Evolutionary conservation across 2,797 vertebrate species (phyloP), one percentile per base, ranked within the genome.

Genomic region (Eulemur mongoz): DNA sequence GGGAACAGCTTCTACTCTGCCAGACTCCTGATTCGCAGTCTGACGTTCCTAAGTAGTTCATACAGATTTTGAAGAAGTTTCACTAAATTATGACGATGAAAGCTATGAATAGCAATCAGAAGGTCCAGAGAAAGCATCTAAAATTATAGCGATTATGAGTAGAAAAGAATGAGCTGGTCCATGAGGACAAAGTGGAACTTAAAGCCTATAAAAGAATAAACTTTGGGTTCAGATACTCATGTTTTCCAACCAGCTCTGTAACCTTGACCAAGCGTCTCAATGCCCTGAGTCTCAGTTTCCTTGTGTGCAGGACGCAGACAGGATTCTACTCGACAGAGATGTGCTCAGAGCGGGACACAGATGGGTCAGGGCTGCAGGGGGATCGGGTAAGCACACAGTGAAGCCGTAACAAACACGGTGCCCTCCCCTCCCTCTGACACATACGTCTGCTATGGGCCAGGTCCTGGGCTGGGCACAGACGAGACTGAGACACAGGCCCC

Each of bases 301-400:
- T 40, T 3, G 0, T 0, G 7, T 40, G 14, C 20, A 32, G 3
- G 78, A 52, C 0, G 0, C 0, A 5, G 63, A 48, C 12, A 38
- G 67, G 43, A n/a, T 6, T 43, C 50, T 35, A 86, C 61, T 79
- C 38, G 11, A 54, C 50, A 30, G 32, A 57, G 79, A 35, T 1
- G 2, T 2, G n/a, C 63, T 12, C 2, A 12, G 35, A 5, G 0
- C 1, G 27, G 54, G 35, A 14, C 20, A 2, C 3, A 12, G 81
- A 7, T 0, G 0, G 48, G 25, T 48, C 30, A 17, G 22, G 86
- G 76, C 67, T 65, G 84, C 7, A 50, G 59, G 1, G 6, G 18
- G 20, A 59, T 43, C 10, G 7, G 52, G 38, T 35, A 20, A 43
- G 52, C 59, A 59, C 15, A 18, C 9, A 1, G 45, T 2, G 7